phyloP scores from a whole-genome alignment of 2,113 vertebrate genomes.

The Mastomys natalensis region DNA sequence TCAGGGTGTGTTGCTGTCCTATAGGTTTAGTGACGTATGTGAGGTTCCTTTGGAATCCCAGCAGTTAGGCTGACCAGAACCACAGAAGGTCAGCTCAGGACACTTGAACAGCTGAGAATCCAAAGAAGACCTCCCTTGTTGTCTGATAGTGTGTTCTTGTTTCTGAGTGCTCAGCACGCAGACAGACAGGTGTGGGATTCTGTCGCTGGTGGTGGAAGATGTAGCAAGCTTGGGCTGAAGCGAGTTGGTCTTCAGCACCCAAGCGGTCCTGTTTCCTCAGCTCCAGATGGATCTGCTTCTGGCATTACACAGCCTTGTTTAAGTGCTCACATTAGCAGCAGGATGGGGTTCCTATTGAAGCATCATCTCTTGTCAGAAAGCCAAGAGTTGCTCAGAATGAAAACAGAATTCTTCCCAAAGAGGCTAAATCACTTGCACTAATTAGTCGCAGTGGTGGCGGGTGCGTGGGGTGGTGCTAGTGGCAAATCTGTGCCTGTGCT shows the following conservation, averaged over 20 bases:
- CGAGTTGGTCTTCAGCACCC: background rate
- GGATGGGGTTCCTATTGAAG: constrained; percentile 78
- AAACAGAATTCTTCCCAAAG: constrained; percentile 76
- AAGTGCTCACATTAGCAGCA: constrained; percentile 75
- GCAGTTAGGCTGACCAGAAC: constrained; percentile 42
- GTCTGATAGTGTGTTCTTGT: background rate
- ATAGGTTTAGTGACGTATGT: constrained; percentile 44
- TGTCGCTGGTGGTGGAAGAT: background rate
- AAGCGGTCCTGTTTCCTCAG: constrained; percentile 47
- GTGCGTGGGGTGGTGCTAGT: background rate
- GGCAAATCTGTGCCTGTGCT: background rate
- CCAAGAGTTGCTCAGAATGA: constrained; percentile 78
- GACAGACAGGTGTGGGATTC: background rate
- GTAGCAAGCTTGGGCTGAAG: background rate
- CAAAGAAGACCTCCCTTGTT: background rate
- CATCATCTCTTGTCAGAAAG: constrained; percentile 78
- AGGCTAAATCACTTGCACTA: constrained; percentile 70
- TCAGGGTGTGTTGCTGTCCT: constrained; percentile 56
- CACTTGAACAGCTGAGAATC: background rate
- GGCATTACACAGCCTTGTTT: constrained; percentile 69
- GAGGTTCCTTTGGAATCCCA: constrained; percentile 49
- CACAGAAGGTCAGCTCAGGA: constrained; percentile 17
- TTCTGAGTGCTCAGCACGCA: background rate
- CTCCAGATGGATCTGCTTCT: constrained; percentile 67
- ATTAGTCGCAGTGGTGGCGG: constrained; percentile 35